Base-by-base conservation (phyloP, 2,113 vertebrate species). In the Mus pahari region DNA sequence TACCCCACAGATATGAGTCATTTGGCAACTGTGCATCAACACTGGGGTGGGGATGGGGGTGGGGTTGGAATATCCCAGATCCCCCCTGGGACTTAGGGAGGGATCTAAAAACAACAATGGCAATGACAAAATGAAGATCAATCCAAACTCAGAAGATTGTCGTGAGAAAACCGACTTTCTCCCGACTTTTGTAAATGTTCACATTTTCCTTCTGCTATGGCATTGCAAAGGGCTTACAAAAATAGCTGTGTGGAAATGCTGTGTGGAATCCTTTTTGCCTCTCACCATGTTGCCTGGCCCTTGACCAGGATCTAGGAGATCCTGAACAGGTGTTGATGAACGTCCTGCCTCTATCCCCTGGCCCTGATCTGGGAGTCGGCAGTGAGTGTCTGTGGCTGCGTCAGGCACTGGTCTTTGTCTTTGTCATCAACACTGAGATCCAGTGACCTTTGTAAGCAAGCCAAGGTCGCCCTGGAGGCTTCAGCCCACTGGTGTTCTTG, bases 221-320 rank as follows among this genome's bases (percentile, higher is more conserved):
- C 55, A 48, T 94, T 82, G 39, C 39, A 92, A 83, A 71, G 39
- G 77, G 33, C 58, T 77, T 95, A 70, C 11, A 87, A 31, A 78
- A 91, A n/a, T 28, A 83, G 39, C 82, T 89, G 36, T 60, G 70
- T 93, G 70, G 64, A 95, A 96, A 50, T 89, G 36, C 39, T 39
- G 3, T 24, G 16, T 0, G 4, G 22, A 86, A 48, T 45, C n/a
- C 88, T 10, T 3, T n/a, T 83, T 83, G 45, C 48, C 74, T 81
- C 58, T 89, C 14, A 28, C 28, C 64, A 2, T 50, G 20, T 89
- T 42, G 13, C 33, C 75, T 70, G 36, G 84, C n/a, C n/a, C 11
- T 1, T 31, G 77, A 62, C 55, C 64, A 53, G 33, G 60, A 86
- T 53, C 66, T 66, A 93, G 87, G 8, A 20, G 42, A 64, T 96